These are phyloP conservation scores for Morelia viridis DNA, from an alignment of 2,797 vertebrate genomes.

Conservation along the genomic window DNA sequence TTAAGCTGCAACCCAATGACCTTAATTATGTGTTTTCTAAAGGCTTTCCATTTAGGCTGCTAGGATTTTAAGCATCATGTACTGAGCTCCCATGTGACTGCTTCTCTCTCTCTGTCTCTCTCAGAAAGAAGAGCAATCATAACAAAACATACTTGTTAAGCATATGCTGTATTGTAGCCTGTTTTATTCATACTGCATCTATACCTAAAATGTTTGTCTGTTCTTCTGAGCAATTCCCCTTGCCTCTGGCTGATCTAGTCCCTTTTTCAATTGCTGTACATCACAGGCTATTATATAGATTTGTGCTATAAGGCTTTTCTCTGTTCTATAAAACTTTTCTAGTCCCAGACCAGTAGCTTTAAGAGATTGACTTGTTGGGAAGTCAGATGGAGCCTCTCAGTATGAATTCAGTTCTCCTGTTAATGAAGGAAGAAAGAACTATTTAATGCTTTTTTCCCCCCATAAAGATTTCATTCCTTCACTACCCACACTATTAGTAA, in stretches of 20 bases:
- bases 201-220: constrained; percentile 39
- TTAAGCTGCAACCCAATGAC: neutral
- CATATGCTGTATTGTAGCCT: constrained; percentile 39
- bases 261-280: constrained; percentile 40
- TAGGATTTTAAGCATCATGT: constrained; percentile 27
- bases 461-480: constrained; percentile 5
- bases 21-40: constrained; percentile 45
- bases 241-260: constrained; percentile 52
- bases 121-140: constrained; percentile 31
- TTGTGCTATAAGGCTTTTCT: constrained; percentile 34
- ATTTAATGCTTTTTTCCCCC: neutral
- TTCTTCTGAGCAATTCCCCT: constrained; percentile 47
- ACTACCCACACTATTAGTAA: constrained; percentile 25
- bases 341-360: neutral
- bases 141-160: constrained; percentile 48
- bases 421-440: neutral
- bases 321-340: constrained; percentile 36
- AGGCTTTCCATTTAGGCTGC: constrained; percentile 7
- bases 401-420: constrained; percentile 27
- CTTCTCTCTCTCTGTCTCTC: neutral
- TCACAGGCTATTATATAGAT: constrained; percentile 31
- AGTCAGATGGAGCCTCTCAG: constrained; percentile 26
- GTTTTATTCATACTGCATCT: constrained; percentile 44
- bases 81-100: constrained; percentile 37
- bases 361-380: constrained; percentile 42